phyloP scores from a whole-genome alignment of 2,888 invertebrate species.

The Lithophane semibrunnea region DNA sequence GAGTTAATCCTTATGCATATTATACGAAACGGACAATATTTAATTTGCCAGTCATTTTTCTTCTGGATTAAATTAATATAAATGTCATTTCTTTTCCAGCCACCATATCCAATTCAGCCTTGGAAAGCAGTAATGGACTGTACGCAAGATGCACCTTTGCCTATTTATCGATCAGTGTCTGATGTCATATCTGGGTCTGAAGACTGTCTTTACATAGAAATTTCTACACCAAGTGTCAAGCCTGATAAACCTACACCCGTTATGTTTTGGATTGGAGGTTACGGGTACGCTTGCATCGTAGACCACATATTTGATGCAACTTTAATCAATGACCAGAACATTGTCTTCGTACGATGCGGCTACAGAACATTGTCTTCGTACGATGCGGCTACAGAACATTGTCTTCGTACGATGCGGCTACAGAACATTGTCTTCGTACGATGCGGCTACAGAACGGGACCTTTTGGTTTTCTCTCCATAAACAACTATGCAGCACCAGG shows the following conservation, averaged over 20 bases:
- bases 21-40: not conserved
- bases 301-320: constrained; percentile 81
- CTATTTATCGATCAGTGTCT: constrained; percentile 62
- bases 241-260: constrained; percentile 83
- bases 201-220: constrained; percentile 86
- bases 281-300: constrained; percentile 74
- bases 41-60: not conserved
- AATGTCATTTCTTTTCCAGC: constrained; percentile 72
- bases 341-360: constrained; percentile 85
- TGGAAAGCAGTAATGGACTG: constrained; percentile 80
- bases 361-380: too few species aligned
- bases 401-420: too few species aligned
- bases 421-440: constrained; percentile 83
- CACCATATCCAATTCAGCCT: constrained; percentile 76
- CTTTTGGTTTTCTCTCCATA: constrained; percentile 86
- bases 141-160: constrained; percentile 74
- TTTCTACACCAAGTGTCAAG: constrained; percentile 78
- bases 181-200: constrained; percentile 73
- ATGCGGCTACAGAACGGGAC: constrained; percentile 85
- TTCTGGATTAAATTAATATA: not conserved
- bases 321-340: constrained; percentile 77
- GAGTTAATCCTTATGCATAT: not conserved
- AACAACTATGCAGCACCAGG: constrained; percentile 85
- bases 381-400: constrained; percentile 84
- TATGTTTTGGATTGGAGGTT: constrained; percentile 89